Conservation (phyloP, 2,797 vertebrate species). For the Mallotus villosus region DNA sequence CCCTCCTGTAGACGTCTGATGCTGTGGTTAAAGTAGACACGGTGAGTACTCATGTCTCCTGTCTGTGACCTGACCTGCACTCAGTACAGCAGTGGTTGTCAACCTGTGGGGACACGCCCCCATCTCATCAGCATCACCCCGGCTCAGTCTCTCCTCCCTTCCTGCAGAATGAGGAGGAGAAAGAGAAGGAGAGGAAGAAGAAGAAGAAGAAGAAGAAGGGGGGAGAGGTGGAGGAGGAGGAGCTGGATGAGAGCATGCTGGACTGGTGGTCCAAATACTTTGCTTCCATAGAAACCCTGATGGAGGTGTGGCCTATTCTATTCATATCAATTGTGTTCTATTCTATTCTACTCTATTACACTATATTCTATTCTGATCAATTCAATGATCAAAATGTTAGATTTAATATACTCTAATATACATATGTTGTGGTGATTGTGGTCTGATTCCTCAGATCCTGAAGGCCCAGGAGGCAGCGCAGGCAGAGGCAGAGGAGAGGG, state of each 20-base stretch:
- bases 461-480: constrained; percentile 87
- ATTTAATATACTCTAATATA: not conserved
- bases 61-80: too few relatives aligned
- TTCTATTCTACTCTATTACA: not conserved
- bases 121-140: too few relatives aligned
- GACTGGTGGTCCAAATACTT: constrained; percentile 99
- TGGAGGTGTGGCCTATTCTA: constrained; percentile 79
- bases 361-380: not conserved
- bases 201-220: constrained; percentile 91
- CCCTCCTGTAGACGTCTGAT: constrained; percentile 83
- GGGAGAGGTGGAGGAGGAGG: constrained; percentile 87
- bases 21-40: constrained; percentile 94
- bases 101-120: too few relatives aligned
- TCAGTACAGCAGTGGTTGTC: too few relatives aligned
- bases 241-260: constrained; percentile 89
- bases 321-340: not conserved
- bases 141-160: not conserved
- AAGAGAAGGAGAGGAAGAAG: constrained; percentile 76
- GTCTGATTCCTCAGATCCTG: constrained; percentile 74
- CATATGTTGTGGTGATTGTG: not conserved
- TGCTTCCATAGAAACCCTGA: constrained; percentile 93
- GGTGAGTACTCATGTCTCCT: constrained; percentile 81
- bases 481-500: constrained; percentile 89
- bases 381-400: not conserved
- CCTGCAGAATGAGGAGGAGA: constrained; percentile 82